Evolutionary conservation across 2,113 vertebrate genomes (phyloP), one percentile per base, ranked within the genome.

Genomic region (Pteropus alecto): DNA sequence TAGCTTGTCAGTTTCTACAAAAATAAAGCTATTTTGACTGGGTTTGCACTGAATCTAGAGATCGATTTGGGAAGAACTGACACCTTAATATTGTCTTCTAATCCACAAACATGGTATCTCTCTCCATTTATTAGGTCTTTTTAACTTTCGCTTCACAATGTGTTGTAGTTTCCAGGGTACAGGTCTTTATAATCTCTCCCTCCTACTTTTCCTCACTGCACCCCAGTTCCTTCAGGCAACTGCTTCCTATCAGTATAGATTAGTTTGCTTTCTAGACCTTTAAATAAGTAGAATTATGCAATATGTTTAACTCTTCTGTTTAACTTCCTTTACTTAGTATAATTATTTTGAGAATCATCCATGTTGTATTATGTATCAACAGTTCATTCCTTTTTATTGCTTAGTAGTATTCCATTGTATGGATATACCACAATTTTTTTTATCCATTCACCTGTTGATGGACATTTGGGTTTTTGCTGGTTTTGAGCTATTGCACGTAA

Each of bases 271-370:
- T 78, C 38, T 91, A 51, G n/a, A 71, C 15, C 19, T 71, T 71
- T 48, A 79, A 60, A 13, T 21, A 61, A 35, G 30, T 76, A n/a
- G 16, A 38, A 16, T 78, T 26, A n/a, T 61, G 41, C 3, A 76
- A 77, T 56, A 26, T 43, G 26, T 65, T n/a, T n/a, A n/a, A 65
- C 0, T 24, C 16, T 65, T 58, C 6, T 38, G 24, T 35, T 10
- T 22, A 35, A 77, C 30, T 61, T 35, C 63, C 33, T 89, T 90
- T 33, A 65, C 12, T 46, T 13, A 63, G 38, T 41, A 73, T 65
- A 79, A 56, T 73, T 85, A 85, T 79, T 79, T 93, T 85, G 79
- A 84, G n/a, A 68, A 91, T 92, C 38, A 87, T 33, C 46, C 58
- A 58, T 21, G 21, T 4, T 12, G 4, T 21, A 12, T 24, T 84